Evolutionary conservation across 2,888 invertebrate genomes (phyloP).

Genomic region (Pecten maximus): DNA sequence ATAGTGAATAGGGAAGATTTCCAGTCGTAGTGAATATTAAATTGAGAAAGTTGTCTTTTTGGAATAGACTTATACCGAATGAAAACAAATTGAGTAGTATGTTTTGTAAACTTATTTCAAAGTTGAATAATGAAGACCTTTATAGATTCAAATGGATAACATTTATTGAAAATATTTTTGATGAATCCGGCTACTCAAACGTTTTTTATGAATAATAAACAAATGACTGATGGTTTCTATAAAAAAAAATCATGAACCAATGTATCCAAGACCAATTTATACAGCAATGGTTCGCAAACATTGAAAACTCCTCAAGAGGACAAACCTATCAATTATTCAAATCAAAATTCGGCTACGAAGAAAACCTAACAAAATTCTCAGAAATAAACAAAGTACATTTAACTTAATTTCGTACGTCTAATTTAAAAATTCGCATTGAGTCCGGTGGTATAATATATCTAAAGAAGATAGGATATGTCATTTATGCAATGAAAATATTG

Average conservation of each 20-base stretch:
- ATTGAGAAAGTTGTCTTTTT: slow-evolving; percentile 41
- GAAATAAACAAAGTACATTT: background rate
- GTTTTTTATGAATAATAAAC: background rate
- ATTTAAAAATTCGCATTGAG: background rate
- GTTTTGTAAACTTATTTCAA: background rate
- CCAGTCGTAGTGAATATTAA: slow-evolving; percentile 40
- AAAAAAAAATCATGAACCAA: background rate
- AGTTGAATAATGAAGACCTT: background rate
- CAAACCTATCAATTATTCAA: slow-evolving; percentile 37
- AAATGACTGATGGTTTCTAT: slow-evolving; percentile 10
- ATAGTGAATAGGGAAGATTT: slow-evolving; percentile 45
- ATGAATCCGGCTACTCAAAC: slow-evolving; percentile 8
- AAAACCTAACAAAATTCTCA: slow-evolving; percentile 27
- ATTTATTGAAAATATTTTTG: slow-evolving; percentile 16
- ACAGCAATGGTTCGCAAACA: slow-evolving; percentile 37
- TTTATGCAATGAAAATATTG: no score
- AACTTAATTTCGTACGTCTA: background rate
- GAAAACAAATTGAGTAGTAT: slow-evolving; percentile 18
- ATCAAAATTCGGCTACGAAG: slow-evolving; percentile 2
- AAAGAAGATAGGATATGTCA: no score
- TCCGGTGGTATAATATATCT: no score
- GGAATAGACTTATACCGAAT: slow-evolving; percentile 39
- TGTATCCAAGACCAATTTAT: slow-evolving; percentile 36
- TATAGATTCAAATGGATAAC: slow-evolving; percentile 28
- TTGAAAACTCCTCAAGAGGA: slow-evolving; percentile 36